Evolutionary conservation across 2,113 vertebrate species (phyloP).

Genomic region (Misgurnus anguillicaudatus): DNA sequence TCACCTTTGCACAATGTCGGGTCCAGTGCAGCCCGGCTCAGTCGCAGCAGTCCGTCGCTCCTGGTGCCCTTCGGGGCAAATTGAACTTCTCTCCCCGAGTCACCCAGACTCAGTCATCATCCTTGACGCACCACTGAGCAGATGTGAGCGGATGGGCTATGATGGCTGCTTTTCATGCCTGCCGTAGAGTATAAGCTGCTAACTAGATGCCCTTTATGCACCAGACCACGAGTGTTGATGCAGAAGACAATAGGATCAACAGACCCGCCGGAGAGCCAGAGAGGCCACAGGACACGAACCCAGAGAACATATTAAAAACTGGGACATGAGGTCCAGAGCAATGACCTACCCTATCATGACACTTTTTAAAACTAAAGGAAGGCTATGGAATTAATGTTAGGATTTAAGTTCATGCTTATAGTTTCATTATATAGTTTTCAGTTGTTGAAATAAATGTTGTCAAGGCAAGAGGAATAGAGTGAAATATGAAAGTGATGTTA

Average conservation of each 20-base stretch:
- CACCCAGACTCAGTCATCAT: constrained; percentile 89
- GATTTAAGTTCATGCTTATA: background rate
- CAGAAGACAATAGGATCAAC: constrained; percentile 86
- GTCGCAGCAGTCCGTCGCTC: constrained; percentile 72
- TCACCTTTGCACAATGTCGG: constrained; percentile 87
- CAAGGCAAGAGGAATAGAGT: background rate
- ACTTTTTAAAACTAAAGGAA: constrained; percentile 41
- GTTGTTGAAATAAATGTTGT: background rate
- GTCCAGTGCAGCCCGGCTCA: constrained; percentile 78
- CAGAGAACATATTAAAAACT: constrained; percentile 57
- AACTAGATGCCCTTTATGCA: constrained; percentile 97
- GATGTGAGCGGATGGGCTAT: constrained; percentile 93
- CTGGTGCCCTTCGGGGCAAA: constrained; percentile 82
- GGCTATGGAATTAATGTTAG: background rate
- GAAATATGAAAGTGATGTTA: background rate
- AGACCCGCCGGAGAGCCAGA: constrained; percentile 65
- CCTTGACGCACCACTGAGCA: constrained; percentile 95
- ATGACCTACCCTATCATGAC: background rate
- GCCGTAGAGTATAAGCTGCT: constrained; percentile 96
- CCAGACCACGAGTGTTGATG: constrained; percentile 84
- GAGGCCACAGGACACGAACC: constrained; percentile 59
- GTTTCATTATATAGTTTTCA: too few species aligned
- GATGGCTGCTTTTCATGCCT: constrained; percentile 96
- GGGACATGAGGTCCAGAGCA: constrained; percentile 61
- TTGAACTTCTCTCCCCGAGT: constrained; percentile 86